phyloP scores from a whole-genome alignment of 1,140 invertebrate species.

The Vanessa atalanta region DNA sequence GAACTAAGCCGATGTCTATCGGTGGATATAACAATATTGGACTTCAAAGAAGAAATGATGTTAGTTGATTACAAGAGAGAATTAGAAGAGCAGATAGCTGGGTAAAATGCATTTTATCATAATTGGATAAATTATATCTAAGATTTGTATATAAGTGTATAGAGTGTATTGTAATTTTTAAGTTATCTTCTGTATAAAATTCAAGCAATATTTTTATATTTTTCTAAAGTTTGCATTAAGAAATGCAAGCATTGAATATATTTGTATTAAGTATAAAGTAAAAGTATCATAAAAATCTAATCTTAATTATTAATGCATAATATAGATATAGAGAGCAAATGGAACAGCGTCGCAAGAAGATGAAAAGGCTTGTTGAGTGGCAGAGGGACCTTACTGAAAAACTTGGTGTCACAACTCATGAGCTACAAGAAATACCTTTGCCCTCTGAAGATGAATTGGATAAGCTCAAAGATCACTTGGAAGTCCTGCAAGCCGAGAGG shows the following conservation, averaged over 20 bases:
- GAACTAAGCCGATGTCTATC: slow-evolving; percentile 67
- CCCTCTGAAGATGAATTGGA: slow-evolving; percentile 80
- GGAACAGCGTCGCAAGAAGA: slow-evolving; percentile 64
- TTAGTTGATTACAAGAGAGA: slow-evolving; percentile 66
- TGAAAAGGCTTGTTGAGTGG: slow-evolving; percentile 70
- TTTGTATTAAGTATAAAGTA: too few species aligned
- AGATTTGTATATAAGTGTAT: too few species aligned
- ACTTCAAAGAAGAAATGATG: slow-evolving; percentile 68
- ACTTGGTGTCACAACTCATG: slow-evolving; percentile 72
- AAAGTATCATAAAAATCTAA: too few species aligned
- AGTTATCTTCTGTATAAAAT: too few species aligned
- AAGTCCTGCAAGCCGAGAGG: slow-evolving; percentile 80
- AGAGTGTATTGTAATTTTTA: neutral
- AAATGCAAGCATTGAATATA: too few species aligned
- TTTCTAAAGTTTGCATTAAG: too few species aligned
- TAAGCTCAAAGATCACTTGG: slow-evolving; percentile 77
- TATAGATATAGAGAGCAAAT: slow-evolving; percentile 69
- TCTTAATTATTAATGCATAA: neutral
- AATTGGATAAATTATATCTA: too few species aligned
- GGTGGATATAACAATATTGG: slow-evolving; percentile 65
- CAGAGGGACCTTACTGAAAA: slow-evolving; percentile 69
- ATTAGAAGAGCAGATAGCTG: slow-evolving; percentile 68
- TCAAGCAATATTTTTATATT: too few species aligned
- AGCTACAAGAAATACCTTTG: slow-evolving; percentile 73
- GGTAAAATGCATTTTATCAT: slow-evolving; percentile 42